These are phyloP conservation scores for Mayetiola destructor DNA, from an alignment of 2,888 invertebrate genomes.

Conservation along the genomic window DNA sequence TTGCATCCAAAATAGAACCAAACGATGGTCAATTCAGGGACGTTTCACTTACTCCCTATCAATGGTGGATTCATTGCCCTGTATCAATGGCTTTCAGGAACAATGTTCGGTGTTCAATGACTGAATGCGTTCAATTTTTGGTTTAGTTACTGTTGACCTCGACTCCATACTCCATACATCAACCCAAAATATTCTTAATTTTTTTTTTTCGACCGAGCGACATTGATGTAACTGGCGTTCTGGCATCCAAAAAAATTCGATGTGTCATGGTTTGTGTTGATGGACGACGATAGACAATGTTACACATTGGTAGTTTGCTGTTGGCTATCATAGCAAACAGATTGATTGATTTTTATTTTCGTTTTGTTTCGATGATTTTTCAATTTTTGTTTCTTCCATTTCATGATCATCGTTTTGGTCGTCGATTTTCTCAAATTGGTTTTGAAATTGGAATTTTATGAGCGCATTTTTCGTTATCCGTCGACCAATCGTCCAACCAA, in stretches of 20 bases:
- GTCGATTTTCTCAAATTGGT: background rate
- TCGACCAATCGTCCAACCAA: too few species aligned
- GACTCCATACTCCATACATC: too few species aligned
- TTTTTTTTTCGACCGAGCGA: too few species aligned
- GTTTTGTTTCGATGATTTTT: constrained; percentile 1
- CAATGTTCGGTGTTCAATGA: too few species aligned
- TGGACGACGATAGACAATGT: background rate
- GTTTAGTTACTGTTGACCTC: too few species aligned
- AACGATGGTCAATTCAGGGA: too few species aligned
- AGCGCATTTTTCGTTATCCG: background rate
- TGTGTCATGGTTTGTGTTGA: background rate
- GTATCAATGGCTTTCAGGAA: too few species aligned
- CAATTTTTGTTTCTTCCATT: background rate
- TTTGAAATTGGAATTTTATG: background rate
- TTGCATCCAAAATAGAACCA: too few species aligned
- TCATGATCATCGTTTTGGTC: background rate
- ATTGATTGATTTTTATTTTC: background rate
- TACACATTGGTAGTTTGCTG: background rate
- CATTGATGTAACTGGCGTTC: background rate
- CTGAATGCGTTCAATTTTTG: too few species aligned
- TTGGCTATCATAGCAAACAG: background rate
- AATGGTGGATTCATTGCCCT: too few species aligned
- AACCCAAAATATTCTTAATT: too few species aligned
- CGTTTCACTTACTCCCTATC: too few species aligned
- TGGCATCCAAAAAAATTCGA: background rate